Percentiles rank a stretch among this genome's conserved stretches.
These are phyloP conservation scores for Turritopsis dohrnii DNA, from an alignment of 30 jellyfish, hydroid and myxozoan species.

Conservation along the genomic window DNA sequence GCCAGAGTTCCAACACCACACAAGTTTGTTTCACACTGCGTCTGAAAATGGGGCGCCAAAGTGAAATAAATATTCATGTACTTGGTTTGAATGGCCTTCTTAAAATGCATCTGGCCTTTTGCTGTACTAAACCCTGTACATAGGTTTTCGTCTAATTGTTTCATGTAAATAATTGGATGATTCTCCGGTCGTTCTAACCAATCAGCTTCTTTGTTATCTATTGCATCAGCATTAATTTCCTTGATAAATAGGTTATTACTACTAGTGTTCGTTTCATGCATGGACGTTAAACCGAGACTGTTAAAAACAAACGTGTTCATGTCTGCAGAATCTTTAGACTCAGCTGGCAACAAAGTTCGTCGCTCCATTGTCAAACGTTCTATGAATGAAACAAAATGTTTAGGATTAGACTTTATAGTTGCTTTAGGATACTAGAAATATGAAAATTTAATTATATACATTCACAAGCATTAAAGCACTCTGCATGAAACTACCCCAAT, in stretches of 20 bases:
- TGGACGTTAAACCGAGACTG: neutral
- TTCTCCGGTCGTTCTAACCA: neutral
- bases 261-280: neutral
- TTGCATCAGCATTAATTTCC: too few species aligned
- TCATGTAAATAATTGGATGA: constrained; percentile 9
- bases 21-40: constrained; percentile 16
- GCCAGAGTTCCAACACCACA: constrained; percentile 32
- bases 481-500: too few species aligned
- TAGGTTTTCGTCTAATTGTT: neutral
- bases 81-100: neutral
- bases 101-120: neutral
- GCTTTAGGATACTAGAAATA: too few species aligned
- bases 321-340: too few species aligned
- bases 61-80: constrained; percentile 14
- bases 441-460: too few species aligned
- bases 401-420: too few species aligned
- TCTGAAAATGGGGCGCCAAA: constrained; percentile 9
- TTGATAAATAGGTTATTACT: too few species aligned
- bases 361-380: too few species aligned
- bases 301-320: neutral
- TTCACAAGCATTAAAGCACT: too few species aligned
- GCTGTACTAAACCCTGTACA: constrained; percentile 9
- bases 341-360: too few species aligned
- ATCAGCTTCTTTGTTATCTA: neutral
- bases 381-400: too few species aligned